Percentiles rank a stretch among this genome's conserved stretches.
Conservation (phyloP, 1,140 invertebrate genomes). For the Pantala flavescens region DNA sequence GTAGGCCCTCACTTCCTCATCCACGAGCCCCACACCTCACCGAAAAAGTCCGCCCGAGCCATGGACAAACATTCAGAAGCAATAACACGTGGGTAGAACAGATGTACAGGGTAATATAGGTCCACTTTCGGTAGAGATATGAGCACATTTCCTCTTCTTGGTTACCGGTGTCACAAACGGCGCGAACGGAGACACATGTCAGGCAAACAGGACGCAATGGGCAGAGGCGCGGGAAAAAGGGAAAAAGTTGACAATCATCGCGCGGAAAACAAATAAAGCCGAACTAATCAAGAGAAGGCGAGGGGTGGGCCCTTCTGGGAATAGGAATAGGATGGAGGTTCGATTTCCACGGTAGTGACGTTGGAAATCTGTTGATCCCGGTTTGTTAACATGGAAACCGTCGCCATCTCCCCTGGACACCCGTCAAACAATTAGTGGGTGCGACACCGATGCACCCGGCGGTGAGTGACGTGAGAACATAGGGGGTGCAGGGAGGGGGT, state of each 20-base stretch:
- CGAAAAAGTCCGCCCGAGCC: too few species aligned
- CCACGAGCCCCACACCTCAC: too few species aligned
- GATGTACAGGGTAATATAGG: conserved; percentile 2
- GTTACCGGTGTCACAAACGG: too few species aligned
- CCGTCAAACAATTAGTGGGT: conserved; percentile 8
- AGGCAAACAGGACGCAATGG: not conserved
- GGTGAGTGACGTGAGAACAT: too few species aligned
- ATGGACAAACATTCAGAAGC: not conserved
- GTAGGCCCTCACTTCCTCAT: too few species aligned
- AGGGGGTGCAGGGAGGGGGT: too few species aligned
- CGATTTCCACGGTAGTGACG: not conserved
- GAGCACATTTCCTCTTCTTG: not conserved
- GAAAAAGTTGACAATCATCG: conserved; percentile 9
- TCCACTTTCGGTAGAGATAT: not conserved
- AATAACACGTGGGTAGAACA: not conserved
- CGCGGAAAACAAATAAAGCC: not conserved
- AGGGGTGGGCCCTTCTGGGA: not conserved
- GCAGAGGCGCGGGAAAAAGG: not conserved
- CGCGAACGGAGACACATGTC: not conserved
- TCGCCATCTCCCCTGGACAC: not conserved
- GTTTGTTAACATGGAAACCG: conserved; percentile 1
- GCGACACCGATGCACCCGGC: not conserved
- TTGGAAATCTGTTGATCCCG: conserved; percentile 4
- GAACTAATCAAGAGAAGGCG: not conserved
- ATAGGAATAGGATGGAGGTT: not conserved